phyloP scores from a whole-genome alignment of 2,797 vertebrate species.

The Phalanger gymnotis region DNA sequence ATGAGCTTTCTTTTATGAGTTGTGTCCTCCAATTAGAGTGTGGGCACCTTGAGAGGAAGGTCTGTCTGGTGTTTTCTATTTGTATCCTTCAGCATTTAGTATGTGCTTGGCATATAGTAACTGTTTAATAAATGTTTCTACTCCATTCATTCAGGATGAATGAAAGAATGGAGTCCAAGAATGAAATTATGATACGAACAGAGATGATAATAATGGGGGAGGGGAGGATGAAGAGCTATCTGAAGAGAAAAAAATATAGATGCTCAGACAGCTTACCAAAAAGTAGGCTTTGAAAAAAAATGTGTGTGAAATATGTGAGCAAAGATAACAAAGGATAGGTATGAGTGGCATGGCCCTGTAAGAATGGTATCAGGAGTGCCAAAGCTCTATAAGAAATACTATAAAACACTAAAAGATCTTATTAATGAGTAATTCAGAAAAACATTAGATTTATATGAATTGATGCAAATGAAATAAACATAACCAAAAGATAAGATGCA shows the following conservation, averaged over 20 bases:
- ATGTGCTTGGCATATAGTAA: not conserved
- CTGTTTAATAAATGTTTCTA: not conserved
- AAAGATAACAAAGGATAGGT: not conserved
- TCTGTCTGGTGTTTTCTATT: not conserved
- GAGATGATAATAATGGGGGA: not conserved
- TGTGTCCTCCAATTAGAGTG: not conserved
- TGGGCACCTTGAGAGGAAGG: not conserved
- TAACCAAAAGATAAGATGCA: not conserved
- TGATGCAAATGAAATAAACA: not conserved
- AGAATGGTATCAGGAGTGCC: not conserved
- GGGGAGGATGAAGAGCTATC: not conserved
- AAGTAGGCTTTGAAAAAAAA: not conserved
- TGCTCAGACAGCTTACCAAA: not conserved
- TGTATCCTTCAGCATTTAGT: not conserved
- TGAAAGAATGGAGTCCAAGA: not conserved
- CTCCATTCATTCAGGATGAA: not conserved
- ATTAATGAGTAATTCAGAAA: not conserved
- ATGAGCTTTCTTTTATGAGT: not conserved
- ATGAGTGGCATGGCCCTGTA: not conserved
- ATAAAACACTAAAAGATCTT: not conserved
- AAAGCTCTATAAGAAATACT: not conserved
- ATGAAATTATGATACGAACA: not conserved
- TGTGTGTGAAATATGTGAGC: not conserved
- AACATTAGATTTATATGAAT: not conserved
- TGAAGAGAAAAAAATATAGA: not conserved